phyloP scores from a whole-genome alignment of 2,888 invertebrate species.

The Vannuccia rotundouncinata region DNA sequence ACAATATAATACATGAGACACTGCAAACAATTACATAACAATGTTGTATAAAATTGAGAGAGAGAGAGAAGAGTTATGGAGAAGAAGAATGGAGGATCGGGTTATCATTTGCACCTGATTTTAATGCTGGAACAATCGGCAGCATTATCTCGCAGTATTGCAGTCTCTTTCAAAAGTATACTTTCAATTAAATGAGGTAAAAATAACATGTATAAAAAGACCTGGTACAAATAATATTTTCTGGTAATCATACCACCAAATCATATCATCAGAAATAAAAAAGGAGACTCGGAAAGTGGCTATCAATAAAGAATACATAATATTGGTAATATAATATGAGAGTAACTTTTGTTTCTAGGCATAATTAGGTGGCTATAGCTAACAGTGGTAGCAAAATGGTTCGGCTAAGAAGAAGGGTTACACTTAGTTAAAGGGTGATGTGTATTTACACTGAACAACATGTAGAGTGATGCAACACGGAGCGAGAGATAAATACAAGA shows the following conservation, averaged over 20 bases:
- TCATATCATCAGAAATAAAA: background rate
- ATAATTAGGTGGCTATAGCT: background rate
- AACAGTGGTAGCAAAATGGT: background rate
- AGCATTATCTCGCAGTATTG: background rate
- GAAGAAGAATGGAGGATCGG: background rate
- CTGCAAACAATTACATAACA: conserved; percentile 18
- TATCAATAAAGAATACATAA: no score
- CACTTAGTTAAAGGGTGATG: background rate
- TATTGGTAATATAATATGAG: no score
- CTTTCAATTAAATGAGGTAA: background rate
- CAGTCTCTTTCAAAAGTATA: background rate
- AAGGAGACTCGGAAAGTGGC: background rate
- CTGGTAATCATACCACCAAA: background rate
- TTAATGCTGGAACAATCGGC: background rate
- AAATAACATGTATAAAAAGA: conserved; percentile 8
- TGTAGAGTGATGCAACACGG: background rate
- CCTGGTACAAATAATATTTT: conserved; percentile 16
- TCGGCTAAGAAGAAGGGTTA: background rate
- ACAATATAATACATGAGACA: background rate
- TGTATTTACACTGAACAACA: conserved; percentile 11
- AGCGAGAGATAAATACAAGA: background rate
- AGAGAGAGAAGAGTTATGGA: background rate
- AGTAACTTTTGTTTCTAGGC: background rate
- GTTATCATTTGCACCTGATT: background rate
- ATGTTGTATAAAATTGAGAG: conserved; percentile 11